Base-by-base conservation (phyloP, 2,888 invertebrate species). In the Rambutsinella grinnellia region DNA sequence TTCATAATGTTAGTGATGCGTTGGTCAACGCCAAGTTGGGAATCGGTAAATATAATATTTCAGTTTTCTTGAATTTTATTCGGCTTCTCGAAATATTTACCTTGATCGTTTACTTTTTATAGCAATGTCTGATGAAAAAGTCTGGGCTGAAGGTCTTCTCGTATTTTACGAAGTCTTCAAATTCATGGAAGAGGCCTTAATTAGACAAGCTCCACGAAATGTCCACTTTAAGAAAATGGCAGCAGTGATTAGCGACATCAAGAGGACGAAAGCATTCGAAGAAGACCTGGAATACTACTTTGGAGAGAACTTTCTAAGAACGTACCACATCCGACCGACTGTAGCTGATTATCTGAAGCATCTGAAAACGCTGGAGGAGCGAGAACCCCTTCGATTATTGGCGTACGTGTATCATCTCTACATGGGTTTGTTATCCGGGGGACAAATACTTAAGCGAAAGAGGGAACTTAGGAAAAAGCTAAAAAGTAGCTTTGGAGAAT, bases 341-440 rank as follows among this genome's bases (percentile, higher is more conserved):
- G 91, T 93, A 0, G 88, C 88, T 15, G 90, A 90, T 82, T 94
- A 94, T 85, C 84, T 94, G 49, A 88, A 90, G 57, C 92, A 93
- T 84, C 86, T 94, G 51, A 87, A 89, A 82, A 88, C 90, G 71
- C 86, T 93, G 8, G 91, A 92, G 84, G 88, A 89, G 65, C 87
- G 88, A n/a, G 89, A 89, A 84, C 90, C 90, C 0, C 85, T 85
- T 65, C 86, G 93, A n/a, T 87, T 94, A 10, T 89, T 93, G 85
- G 93, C 93, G 0, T 94, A 93, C 85, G 90, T 93, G 13, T 94
- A 93, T 85, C 94, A 94, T 85, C 87, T 94, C 85, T 93, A 94
- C 84, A 89, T 94, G 89, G 94, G 93, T 0, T 60, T 79, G 15
- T 44, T 79, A 17, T 79, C 79, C 1, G 94, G 94, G 0, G 94